Percentiles rank a stretch among this genome's conserved stretches.
Evolutionary conservation across 2,797 vertebrate genomes (phyloP).

Genomic region (Natrix natrix): DNA sequence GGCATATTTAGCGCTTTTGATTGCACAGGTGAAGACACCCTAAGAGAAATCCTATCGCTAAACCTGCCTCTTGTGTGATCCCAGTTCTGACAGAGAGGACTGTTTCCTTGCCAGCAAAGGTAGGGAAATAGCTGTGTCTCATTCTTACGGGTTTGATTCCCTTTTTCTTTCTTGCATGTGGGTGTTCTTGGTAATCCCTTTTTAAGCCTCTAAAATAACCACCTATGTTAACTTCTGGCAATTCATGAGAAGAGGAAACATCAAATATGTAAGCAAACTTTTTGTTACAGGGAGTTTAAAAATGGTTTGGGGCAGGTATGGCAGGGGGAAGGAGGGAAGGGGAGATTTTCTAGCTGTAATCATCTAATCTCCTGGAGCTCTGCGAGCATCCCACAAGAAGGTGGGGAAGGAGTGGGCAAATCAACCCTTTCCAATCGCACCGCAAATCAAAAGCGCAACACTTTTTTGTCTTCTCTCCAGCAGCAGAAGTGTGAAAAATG

Average conservation of each 20-base stretch:
- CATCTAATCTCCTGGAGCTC: background rate
- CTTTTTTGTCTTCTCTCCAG: background rate
- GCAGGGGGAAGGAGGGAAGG: no score
- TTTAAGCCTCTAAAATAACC: constrained; percentile 24
- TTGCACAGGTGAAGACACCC: background rate
- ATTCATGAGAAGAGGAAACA: constrained; percentile 1
- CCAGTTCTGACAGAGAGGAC: background rate
- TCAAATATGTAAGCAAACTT: constrained; percentile 11
- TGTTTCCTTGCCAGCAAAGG: background rate
- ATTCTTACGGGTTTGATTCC: background rate
- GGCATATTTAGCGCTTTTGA: background rate
- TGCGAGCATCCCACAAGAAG: background rate
- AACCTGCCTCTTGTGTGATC: background rate
- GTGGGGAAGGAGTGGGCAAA: background rate
- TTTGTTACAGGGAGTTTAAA: background rate
- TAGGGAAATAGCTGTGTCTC: background rate
- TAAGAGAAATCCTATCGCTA: background rate
- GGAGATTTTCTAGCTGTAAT: background rate
- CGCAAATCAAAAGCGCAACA: background rate
- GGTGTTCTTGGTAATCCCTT: constrained; percentile 17
- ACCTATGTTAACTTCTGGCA: constrained; percentile 9
- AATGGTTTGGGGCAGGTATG: background rate
- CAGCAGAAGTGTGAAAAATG: background rate
- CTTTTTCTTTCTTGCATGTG: background rate
- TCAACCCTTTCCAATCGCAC: background rate